Evolutionary conservation across 2,888 invertebrate genomes (phyloP), one percentile per base, ranked within the genome.

Genomic region (Steinernema scapterisci): DNA sequence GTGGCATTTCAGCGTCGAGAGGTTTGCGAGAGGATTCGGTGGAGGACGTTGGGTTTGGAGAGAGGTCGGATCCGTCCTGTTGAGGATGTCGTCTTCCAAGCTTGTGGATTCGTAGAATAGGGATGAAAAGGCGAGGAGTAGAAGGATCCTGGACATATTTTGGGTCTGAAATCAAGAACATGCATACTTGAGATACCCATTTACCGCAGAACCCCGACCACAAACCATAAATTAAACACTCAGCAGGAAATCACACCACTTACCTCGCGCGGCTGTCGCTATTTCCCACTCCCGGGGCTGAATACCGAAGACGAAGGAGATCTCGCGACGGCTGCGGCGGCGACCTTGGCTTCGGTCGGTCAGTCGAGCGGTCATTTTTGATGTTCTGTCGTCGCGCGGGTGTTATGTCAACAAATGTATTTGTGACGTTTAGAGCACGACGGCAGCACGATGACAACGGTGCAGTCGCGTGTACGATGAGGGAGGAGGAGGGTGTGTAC

Each of bases 301-400:
- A 38, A 38, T 38, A 38, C n/a, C n/a, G n/a, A n/a, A 38, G 3
- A 38, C 38, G 5, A 38, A 38, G 38, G 9, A 3, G 38, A 38
- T 38, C 38, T 38, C 38, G 38, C 38, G 38, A 9, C 3, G 52
- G 19, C 52, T 9, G 38, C 38, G 38, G 38, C 3, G 52, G 19
- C 52, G 52, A 52, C 52, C 52, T 52, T 52, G 52, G 52, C 52
- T 52, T 52, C 52, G 52, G 48, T 48, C 48, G 48, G 52, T 52
- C 52, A 52, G 52, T 52, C 52, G 52, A 19, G 52, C 52, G 52
- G 52, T 52, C 52, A 52, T 52, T 52, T 52, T 52, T 52, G 52
- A 52, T 52, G 52, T 52, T 52, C 52, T 52, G 52, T 48, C 38
- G 38, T 38, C 52, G 52, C 52, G 52, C 19, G 52, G 52, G 23